Evolutionary conservation across 2,113 vertebrate species (phyloP).

Genomic region (Anser brachyrhynchus): DNA sequence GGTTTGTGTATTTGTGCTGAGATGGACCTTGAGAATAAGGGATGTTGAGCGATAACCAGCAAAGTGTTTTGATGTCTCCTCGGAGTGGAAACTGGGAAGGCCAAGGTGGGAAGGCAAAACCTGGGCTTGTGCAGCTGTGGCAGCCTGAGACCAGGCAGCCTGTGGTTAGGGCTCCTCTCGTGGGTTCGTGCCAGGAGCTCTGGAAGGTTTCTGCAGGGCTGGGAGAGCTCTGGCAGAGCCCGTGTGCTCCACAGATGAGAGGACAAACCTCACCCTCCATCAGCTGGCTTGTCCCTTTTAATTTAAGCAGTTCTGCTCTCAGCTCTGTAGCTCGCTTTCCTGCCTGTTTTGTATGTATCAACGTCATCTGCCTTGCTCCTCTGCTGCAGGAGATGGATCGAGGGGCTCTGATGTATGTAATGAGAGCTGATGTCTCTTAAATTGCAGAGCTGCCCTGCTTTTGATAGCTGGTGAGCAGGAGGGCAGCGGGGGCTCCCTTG

Average conservation of each 20-base stretch:
- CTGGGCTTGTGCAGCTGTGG: neutral
- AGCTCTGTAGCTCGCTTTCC: neutral
- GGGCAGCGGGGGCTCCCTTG: neutral
- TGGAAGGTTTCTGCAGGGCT: neutral
- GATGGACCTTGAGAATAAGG: neutral
- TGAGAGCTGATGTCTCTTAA: neutral
- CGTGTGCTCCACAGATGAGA: rapidly evolving
- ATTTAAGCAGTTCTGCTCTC: neutral
- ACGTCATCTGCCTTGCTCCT: conserved; percentile 1
- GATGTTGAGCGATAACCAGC: neutral
- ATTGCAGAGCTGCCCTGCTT: neutral
- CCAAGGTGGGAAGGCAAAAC: neutral
- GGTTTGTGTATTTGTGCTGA: neutral
- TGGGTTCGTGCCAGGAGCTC: neutral
- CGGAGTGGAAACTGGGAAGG: neutral
- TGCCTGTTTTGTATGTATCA: neutral
- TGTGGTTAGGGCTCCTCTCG: no score
- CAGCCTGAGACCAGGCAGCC: neutral
- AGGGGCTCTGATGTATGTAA: neutral
- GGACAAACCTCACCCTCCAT: neutral
- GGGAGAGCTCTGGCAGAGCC: neutral
- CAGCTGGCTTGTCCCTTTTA: neutral
- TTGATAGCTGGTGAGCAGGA: neutral
- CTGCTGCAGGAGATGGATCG: neutral
- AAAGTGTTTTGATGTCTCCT: neutral